phyloP scores from a whole-genome alignment of 2,888 invertebrate species.

The Rotaria macrura region DNA sequence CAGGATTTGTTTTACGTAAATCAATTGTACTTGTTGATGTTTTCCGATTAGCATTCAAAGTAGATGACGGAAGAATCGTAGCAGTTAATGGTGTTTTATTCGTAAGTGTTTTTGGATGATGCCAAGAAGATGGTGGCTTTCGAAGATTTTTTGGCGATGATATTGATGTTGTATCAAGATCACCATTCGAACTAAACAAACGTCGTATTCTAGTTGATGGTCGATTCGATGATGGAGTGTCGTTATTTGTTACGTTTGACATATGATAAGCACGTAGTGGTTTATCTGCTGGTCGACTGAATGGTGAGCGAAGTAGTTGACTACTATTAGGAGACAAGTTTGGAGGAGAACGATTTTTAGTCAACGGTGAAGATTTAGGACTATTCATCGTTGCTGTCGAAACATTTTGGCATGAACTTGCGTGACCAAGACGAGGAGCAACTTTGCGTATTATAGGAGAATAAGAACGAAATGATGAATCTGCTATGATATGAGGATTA shows the following conservation, averaged over 20 bases:
- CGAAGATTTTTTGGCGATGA: neutral
- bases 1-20: neutral
- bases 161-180: neutral
- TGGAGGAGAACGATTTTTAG: neutral
- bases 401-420: neutral
- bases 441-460: neutral
- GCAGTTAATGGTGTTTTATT: neutral
- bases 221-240: neutral
- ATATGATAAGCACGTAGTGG: neutral
- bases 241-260: neutral
- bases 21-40: neutral
- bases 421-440: neutral
- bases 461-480: neutral
- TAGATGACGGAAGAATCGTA: neutral
- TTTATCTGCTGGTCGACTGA: neutral
- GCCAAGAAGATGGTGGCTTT: neutral
- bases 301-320: neutral
- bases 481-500: neutral
- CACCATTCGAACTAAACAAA: neutral
- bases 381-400: neutral
- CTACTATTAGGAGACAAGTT: neutral
- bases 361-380: neutral
- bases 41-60: neutral
- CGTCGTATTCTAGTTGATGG: neutral
- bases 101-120: neutral